phyloP scores from a whole-genome alignment of 2,888 invertebrate genomes.

The Microctonus brassicae region DNA sequence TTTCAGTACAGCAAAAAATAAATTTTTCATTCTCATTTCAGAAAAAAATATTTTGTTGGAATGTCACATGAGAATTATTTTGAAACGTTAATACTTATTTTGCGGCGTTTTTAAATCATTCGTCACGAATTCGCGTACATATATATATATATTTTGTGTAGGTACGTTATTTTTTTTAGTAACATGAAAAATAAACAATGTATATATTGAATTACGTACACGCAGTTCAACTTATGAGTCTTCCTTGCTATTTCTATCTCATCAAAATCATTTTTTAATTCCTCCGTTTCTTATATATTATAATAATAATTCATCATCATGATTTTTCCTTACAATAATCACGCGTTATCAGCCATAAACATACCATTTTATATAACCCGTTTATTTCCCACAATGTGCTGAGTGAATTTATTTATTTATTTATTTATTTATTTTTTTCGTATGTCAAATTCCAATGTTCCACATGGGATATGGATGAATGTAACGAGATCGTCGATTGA shows the following conservation, averaged over 20 bases:
- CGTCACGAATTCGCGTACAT: not conserved
- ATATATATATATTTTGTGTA: no score
- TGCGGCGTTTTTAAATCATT: constrained; percentile 18
- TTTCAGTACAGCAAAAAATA: no score
- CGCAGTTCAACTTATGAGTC: constrained; percentile 47
- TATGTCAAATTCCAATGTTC: constrained; percentile 12
- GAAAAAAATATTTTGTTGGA: no score
- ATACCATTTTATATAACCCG: not conserved
- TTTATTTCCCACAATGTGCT: constrained; percentile 1
- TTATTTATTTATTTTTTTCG: not conserved
- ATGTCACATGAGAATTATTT: constrained; percentile 8
- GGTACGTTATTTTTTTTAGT: not conserved
- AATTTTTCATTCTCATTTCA: no score
- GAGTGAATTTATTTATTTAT: not conserved
- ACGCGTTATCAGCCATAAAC: not conserved
- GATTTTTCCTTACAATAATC: not conserved
- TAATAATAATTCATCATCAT: not conserved
- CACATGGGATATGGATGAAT: constrained; percentile 44
- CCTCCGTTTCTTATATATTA: constrained; percentile 1
- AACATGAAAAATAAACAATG: not conserved
- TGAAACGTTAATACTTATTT: constrained; percentile 16
- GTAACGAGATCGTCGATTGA: constrained; percentile 56
- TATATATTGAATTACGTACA: no score
- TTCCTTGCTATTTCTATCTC: constrained; percentile 56
- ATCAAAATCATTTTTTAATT: constrained; percentile 18